Conservation (phyloP, 2,797 vertebrate species). For the Cercopithecus petaurista region DNA sequence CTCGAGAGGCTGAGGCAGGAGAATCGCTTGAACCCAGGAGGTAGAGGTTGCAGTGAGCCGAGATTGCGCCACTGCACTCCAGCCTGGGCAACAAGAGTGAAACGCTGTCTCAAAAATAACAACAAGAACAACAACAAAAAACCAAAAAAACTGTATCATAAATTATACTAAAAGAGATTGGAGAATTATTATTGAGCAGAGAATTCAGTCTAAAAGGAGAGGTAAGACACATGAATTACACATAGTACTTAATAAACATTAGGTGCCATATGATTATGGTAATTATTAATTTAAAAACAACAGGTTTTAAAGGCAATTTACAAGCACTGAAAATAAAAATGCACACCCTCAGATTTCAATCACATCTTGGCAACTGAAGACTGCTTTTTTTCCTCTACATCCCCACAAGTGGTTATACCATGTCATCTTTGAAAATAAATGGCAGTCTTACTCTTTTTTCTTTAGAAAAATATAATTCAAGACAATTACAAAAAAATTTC, state of each 20-base stretch:
- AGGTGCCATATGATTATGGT: background rate
- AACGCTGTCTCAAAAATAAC: too few species aligned
- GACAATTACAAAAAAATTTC: slow-evolving; percentile 19
- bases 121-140: too few species aligned
- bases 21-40: too few species aligned
- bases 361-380: background rate
- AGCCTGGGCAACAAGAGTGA: too few species aligned
- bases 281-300: background rate
- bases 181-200: background rate
- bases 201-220: slow-evolving; percentile 3
- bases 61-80: too few species aligned
- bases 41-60: too few species aligned
- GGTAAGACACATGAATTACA: background rate
- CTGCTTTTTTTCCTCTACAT: background rate
- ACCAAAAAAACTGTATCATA: background rate
- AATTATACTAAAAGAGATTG: background rate
- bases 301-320: background rate
- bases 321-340: background rate
- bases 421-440: slow-evolving; percentile 23
- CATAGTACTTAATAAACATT: background rate
- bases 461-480: slow-evolving; percentile 39
- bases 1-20: too few species aligned
- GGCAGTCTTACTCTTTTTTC: background rate
- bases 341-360: background rate
- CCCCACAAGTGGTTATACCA: background rate